phyloP scores from a whole-genome alignment of 2,113 vertebrate species.

The Zootoca vivipara region DNA sequence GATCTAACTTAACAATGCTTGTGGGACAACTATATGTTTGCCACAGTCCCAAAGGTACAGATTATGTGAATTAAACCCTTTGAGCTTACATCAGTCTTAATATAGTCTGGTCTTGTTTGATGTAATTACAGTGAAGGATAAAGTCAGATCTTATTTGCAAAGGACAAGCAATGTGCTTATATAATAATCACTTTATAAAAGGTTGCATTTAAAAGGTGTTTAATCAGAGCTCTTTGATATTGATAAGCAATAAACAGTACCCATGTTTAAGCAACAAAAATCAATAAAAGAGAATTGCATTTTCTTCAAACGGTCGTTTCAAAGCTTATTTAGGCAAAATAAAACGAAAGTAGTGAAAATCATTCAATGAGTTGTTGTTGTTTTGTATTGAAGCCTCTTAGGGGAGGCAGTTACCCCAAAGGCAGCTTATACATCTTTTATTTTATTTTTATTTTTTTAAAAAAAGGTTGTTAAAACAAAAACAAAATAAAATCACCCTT shows the following conservation, averaged over 20 bases:
- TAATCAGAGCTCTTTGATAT: slow-evolving; percentile 21
- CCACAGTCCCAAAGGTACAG: slow-evolving; percentile 26
- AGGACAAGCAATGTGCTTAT: slow-evolving; percentile 28
- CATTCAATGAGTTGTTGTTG: background rate
- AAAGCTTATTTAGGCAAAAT: background rate
- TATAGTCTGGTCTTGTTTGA: slow-evolving; percentile 57
- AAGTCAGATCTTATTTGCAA: slow-evolving; percentile 63
- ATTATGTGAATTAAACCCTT: slow-evolving; percentile 47
- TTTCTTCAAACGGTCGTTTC: background rate
- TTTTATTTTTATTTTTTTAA: no score
- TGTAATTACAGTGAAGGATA: slow-evolving; percentile 70
- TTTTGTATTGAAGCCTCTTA: background rate
- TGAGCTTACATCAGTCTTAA: slow-evolving; percentile 61
- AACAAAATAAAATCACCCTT: no score
- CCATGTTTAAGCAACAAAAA: slow-evolving; percentile 1
- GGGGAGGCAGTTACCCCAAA: no score
- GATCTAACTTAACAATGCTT: slow-evolving; percentile 39
- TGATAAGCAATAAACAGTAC: background rate
- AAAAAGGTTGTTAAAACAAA: background rate
- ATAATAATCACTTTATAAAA: slow-evolving; percentile 46
- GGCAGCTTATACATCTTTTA: no score
- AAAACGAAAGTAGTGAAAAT: background rate
- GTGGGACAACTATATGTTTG: slow-evolving; percentile 42
- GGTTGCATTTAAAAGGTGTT: slow-evolving; percentile 41
- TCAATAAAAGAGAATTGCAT: background rate